A percentile compares a stretch with the other conserved stretches of the same genome.
phyloP scores from a whole-genome alignment of 2,888 invertebrate species.

The Limnephilus auricula region DNA sequence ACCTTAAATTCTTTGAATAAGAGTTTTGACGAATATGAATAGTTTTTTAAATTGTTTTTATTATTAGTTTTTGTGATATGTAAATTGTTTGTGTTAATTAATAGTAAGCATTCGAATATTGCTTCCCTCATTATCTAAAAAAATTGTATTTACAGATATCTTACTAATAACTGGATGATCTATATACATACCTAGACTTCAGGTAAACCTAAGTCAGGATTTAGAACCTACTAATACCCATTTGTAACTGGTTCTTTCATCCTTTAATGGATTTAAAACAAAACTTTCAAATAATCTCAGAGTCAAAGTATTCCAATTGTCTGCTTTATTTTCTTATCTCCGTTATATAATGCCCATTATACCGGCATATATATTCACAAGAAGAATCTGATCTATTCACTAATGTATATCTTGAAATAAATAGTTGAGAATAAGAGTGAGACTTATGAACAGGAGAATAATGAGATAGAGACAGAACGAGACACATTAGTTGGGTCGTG shows the following conservation, averaged over 20 bases:
- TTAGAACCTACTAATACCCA: neutral
- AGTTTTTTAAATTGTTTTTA: too few relatives aligned
- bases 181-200: neutral
- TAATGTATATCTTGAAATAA: neutral
- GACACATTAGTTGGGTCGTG: slow-evolving; percentile 11
- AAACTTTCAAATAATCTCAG: slow-evolving; percentile 21
- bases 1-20: too few relatives aligned
- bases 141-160: too few relatives aligned
- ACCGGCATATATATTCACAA: neutral
- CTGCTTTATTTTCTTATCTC: neutral
- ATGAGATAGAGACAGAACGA: neutral
- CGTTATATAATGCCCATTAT: neutral
- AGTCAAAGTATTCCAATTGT: slow-evolving; percentile 19
- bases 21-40: too few relatives aligned
- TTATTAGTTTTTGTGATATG: too few relatives aligned
- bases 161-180: too few relatives aligned
- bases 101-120: too few relatives aligned
- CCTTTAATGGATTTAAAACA: neutral
- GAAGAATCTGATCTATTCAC: neutral
- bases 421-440: neutral
- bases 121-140: too few relatives aligned
- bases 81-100: too few relatives aligned
- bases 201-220: too few relatives aligned
- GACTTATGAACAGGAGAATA: slow-evolving; percentile 11
- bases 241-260: neutral